phyloP scores from a whole-genome alignment of 2,113 vertebrate species.

The Oncorhynchus gorbuscha region DNA sequence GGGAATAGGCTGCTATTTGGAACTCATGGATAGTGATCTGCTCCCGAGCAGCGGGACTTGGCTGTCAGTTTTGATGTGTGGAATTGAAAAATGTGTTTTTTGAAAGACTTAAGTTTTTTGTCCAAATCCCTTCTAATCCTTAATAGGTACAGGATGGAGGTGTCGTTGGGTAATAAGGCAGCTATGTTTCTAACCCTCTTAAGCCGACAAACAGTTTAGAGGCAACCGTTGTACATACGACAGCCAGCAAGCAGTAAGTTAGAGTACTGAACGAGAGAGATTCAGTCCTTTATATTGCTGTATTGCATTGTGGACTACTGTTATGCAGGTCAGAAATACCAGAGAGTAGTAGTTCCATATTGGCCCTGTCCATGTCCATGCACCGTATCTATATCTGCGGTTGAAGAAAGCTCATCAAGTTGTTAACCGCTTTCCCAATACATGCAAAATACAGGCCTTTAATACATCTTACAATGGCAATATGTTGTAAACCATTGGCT shows the following conservation, averaged over 20 bases:
- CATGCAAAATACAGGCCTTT: no score
- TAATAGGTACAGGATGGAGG: slow-evolving; percentile 11
- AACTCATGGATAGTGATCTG: no score
- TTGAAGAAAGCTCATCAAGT: not conserved
- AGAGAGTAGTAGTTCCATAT: not conserved
- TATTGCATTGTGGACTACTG: not conserved
- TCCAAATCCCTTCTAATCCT: slow-evolving; percentile 10
- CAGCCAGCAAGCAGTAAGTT: not conserved
- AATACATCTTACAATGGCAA: no score
- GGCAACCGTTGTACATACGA: slow-evolving; percentile 8
- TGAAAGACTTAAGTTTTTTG: not conserved
- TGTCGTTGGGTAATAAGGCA: slow-evolving; percentile 52
- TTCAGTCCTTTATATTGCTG: not conserved
- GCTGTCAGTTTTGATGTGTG: not conserved
- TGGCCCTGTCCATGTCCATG: not conserved
- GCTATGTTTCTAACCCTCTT: slow-evolving; percentile 61
- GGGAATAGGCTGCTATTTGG: no score
- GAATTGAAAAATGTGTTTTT: not conserved
- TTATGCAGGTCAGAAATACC: not conserved
- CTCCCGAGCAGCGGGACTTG: no score
- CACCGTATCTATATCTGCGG: not conserved
- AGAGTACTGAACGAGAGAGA: not conserved
- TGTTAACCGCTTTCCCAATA: not conserved
- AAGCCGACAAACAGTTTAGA: slow-evolving; percentile 22
- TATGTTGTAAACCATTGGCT: no score